Conservation (phyloP, 2,113 vertebrate genomes). For the Dryoscopus gambensis region DNA sequence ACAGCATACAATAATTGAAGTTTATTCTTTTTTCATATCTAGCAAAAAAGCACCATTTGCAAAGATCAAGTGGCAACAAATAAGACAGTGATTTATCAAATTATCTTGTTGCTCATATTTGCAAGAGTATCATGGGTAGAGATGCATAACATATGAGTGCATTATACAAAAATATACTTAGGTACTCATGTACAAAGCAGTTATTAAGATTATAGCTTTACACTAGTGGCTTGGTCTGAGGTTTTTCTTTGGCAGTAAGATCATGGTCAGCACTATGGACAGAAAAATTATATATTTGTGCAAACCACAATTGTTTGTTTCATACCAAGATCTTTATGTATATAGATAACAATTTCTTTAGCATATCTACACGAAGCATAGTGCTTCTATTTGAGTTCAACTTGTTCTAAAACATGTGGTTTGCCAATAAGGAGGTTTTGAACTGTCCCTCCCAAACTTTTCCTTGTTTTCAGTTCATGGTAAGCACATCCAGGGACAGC, state of each 20-base stretch:
- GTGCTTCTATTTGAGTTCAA: not conserved
- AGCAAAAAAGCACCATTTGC: not conserved
- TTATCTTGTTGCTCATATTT: not conserved
- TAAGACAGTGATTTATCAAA: not conserved
- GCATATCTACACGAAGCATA: not conserved
- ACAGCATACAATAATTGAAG: not conserved
- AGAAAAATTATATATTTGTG: not conserved
- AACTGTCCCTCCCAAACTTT: not conserved
- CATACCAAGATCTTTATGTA: not conserved
- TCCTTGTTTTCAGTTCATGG: not conserved
- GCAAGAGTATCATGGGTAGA: not conserved
- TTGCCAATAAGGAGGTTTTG: not conserved
- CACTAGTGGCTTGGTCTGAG: not conserved
- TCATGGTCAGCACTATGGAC: not conserved
- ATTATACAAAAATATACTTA: not conserved
- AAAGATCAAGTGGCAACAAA: not conserved
- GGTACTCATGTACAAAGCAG: not conserved
- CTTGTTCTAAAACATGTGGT: not conserved
- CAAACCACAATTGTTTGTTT: not conserved
- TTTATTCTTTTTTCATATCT: not conserved
- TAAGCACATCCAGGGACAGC: not conserved
- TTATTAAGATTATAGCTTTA: not conserved
- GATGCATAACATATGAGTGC: not conserved
- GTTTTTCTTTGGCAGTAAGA: not conserved
- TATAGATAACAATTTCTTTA: not conserved